These are phyloP conservation scores for Sinopyrophorus schimmeli DNA, from an alignment of 2,888 invertebrate genomes.

Conservation along the genomic window DNA sequence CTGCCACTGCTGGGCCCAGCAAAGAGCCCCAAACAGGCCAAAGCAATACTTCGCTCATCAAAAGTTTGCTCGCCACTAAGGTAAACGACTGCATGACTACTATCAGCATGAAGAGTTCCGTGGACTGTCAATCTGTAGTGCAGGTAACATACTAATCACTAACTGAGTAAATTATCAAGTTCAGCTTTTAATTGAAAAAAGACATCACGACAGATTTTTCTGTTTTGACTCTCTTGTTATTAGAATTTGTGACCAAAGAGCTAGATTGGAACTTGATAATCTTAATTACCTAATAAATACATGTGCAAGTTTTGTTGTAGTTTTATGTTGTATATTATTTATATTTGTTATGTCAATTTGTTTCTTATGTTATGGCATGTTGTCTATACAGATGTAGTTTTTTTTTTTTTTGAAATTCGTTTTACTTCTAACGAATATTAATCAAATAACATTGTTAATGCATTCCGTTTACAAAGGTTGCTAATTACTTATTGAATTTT, in stretches of 20 bases:
- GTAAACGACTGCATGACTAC: conserved; percentile 68
- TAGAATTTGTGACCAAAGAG: no score
- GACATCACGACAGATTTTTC: conserved; percentile 1
- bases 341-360: conserved; percentile 10
- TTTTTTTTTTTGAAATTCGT: conserved; percentile 1
- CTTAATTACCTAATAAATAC: no score
- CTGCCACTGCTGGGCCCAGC: conserved; percentile 43
- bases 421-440: conserved; percentile 29
- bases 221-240: no score
- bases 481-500: background rate
- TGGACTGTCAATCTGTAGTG: conserved; percentile 60
- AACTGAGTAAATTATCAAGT: conserved; percentile 22
- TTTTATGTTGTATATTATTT: background rate
- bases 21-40: conserved; percentile 50
- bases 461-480: background rate
- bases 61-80: conserved; percentile 93
- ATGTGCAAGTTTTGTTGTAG: conserved; percentile 11
- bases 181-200: no score
- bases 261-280: no score
- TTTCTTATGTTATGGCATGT: conserved; percentile 13
- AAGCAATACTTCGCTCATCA: conserved; percentile 82
- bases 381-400: conserved; percentile 4
- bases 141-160: conserved; percentile 56
- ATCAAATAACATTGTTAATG: conserved; percentile 13
- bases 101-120: conserved; percentile 55